Evolutionary conservation across 2,888 invertebrate genomes (phyloP).

Genomic region (Eristalis arbustorum): DNA sequence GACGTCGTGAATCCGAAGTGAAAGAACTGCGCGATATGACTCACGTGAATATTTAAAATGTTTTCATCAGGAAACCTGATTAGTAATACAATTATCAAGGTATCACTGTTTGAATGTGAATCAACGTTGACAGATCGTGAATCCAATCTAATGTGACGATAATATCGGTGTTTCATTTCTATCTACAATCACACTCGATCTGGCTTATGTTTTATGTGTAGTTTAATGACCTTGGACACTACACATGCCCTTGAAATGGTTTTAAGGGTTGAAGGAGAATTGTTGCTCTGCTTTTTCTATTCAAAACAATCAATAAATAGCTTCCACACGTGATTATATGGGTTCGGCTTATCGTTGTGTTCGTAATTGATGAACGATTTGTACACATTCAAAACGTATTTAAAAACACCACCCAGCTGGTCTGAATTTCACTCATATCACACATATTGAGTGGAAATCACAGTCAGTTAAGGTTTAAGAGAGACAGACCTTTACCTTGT

Average conservation of each 20-base stretch:
- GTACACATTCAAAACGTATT: no score
- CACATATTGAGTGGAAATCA: no score
- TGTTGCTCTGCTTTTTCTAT: neutral
- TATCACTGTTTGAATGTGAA: constrained; percentile 11
- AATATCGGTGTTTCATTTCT: neutral
- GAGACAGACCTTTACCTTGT: no score
- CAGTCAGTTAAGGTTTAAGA: no score
- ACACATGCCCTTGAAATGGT: neutral
- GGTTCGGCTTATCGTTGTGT: neutral
- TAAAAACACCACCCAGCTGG: no score
- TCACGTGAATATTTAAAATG: constrained; percentile 17
- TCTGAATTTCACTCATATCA: no score
- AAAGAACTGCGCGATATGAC: neutral
- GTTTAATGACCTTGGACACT: neutral
- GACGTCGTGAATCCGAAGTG: neutral
- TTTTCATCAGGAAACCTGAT: constrained; percentile 16
- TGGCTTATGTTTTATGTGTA: neutral
- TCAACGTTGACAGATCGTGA: constrained; percentile 15
- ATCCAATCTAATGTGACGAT: neutral
- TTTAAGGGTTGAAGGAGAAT: neutral
- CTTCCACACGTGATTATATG: neutral
- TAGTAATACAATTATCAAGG: constrained; percentile 27
- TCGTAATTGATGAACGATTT: no score
- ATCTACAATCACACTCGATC: neutral
- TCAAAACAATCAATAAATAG: neutral